Percentiles rank a stretch among this genome's conserved stretches.
Evolutionary conservation across 2,888 invertebrate genomes (phyloP).

Genomic region (Pyrgus malvae): DNA sequence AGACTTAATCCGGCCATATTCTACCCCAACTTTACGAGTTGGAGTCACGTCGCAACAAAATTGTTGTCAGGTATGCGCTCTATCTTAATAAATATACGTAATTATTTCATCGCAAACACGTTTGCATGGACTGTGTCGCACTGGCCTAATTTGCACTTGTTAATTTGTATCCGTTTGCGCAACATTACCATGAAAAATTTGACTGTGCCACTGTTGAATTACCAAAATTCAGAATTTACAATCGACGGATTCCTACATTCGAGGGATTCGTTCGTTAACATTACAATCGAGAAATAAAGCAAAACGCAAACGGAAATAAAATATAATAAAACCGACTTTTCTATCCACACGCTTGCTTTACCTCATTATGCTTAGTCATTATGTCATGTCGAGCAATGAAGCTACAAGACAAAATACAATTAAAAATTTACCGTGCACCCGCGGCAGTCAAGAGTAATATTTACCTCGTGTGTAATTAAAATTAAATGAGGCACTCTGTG

Average conservation of each 20-base stretch:
- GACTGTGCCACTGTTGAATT: neutral
- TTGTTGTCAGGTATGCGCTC: slow-evolving; percentile 87
- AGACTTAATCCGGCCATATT: slow-evolving; percentile 91
- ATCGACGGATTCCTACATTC: too few relatives aligned
- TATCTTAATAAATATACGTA: slow-evolving; percentile 23
- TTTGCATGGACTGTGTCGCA: slow-evolving; percentile 3
- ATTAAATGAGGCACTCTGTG: slow-evolving; percentile 19
- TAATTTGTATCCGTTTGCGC: slow-evolving; percentile 7
- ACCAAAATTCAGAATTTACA: too few relatives aligned
- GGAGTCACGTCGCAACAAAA: slow-evolving; percentile 94
- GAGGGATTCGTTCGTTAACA: too few relatives aligned
- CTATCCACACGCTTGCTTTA: neutral
- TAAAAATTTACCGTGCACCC: slow-evolving; percentile 18
- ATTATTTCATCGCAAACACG: slow-evolving; percentile 7
- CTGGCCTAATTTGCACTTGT: slow-evolving; percentile 7
- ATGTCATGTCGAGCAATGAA: neutral
- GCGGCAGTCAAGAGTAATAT: slow-evolving; percentile 11
- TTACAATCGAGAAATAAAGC: too few relatives aligned
- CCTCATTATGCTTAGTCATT: neutral
- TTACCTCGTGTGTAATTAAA: slow-evolving; percentile 22
- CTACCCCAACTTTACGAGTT: slow-evolving; percentile 92
- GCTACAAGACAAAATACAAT: slow-evolving; percentile 17
- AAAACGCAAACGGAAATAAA: neutral
- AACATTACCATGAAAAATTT: slow-evolving; percentile 1
- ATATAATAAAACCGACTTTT: neutral